Base-by-base conservation (phyloP, 64 coral and sea anemone genomes). In the Actinia tenebrosa region DNA sequence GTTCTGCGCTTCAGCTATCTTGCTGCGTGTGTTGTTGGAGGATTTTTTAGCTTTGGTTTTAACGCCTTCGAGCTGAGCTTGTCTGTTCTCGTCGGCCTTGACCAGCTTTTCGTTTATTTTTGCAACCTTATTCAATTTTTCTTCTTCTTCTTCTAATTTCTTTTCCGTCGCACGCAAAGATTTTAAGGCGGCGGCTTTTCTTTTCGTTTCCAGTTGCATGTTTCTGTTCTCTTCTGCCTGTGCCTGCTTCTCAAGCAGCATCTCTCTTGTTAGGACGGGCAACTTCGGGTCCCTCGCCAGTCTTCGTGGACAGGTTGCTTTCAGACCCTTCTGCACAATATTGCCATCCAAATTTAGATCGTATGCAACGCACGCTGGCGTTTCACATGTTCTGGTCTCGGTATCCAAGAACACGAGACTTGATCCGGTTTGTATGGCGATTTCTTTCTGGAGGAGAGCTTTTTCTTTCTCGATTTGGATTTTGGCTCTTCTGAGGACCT, bases 251-350 rank as follows among this genome's bases (percentile, higher is more conserved):
- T 77, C 23, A 30, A 77, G 71, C n/a, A 77, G 71, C 71, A 77
- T 77, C 71, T 77, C 71, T 44, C 42, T 77, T 77, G 71, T 77
- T 5, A 77, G 71, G 42, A 77, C 71, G 2, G 71, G 71, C n/a
- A 77, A 44, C 13, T 77, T 19, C 1, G 71, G 71, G 26, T 77
- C 71, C 26, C 71, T 77, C 37, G 71, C 22, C n/a, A 77, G 71
- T 77, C 14, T 77, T 61, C 59, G 59, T 61, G 59, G 59, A 61
- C 59, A 18, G 59, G 59, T 18, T 61, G 59, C 18, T 61, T 61
- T 61, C 59, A 61, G 59, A 18, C 59, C 59, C 18, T 61, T 61
- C 1, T 15, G 59, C 59, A 61, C 15, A 61, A 61, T 61, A 3
- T 68, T 68, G 18, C 64, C 64, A 68, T 68, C 64, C 64, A 68